Percentiles rank a stretch among this genome's conserved stretches.
These are phyloP conservation scores for Lottia scabra DNA, from an alignment of 2,888 invertebrate species.

Conservation along the genomic window DNA sequence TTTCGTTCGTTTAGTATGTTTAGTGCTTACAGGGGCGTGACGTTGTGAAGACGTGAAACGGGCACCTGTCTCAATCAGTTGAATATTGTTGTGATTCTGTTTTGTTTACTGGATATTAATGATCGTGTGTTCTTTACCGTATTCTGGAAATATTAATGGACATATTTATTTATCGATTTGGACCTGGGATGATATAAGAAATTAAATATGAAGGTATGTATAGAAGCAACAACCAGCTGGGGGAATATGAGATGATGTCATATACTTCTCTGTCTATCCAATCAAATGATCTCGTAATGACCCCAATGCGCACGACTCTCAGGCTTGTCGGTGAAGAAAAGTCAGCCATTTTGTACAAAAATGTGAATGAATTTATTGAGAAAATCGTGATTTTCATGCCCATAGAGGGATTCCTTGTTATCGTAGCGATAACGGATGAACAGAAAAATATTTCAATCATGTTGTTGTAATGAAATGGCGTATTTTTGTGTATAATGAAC, in stretches of 20 bases:
- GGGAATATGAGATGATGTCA: constrained; percentile 35
- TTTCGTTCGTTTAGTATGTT: background rate
- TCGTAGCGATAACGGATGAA: background rate
- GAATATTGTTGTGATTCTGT: background rate
- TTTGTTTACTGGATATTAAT: background rate
- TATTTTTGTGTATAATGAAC: background rate
- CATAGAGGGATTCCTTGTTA: background rate
- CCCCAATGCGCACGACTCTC: constrained; percentile 54
- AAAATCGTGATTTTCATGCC: constrained; percentile 3
- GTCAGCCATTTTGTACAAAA: constrained; percentile 60
- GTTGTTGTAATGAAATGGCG: background rate
- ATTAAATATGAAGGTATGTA: constrained; percentile 1
- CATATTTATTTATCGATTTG: too few relatives aligned
- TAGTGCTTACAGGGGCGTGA: constrained; percentile 1
- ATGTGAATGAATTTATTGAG: background rate
- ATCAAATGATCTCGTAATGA: constrained; percentile 36
- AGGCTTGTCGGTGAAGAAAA: constrained; percentile 57
- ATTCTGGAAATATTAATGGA: too few relatives aligned
- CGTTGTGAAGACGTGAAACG: background rate
- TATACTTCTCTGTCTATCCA: constrained; percentile 35
- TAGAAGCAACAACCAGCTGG: constrained; percentile 9
- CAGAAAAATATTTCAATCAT: background rate
- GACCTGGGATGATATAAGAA: background rate
- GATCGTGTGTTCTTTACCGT: too few relatives aligned
- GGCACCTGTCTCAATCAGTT: background rate